Base-by-base conservation (phyloP, 2,888 invertebrate species). In the Quadroppia sp. region DNA sequence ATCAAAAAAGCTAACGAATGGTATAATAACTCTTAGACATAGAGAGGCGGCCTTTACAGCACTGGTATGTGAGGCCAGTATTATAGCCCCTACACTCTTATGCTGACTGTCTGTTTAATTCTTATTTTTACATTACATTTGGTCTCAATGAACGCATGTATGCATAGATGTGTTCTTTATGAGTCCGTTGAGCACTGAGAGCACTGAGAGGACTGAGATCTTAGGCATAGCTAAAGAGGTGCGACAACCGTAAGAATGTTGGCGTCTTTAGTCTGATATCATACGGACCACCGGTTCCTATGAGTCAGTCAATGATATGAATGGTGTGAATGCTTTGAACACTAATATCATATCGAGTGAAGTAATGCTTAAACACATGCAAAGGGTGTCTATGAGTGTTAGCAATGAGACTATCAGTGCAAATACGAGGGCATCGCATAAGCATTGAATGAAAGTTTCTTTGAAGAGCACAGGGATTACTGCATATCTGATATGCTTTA, bases 391-490 rank as follows among this genome's bases (percentile, higher is more conserved):
- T 59, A 28, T 59, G 45, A 45, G 45, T 45, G 45, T 45, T 45
- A 45, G 6, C 2, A 17, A 4, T 36, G 45, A 15, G 11, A 45
- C 36, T 45, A 20, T 7, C 59, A 59, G 59, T 59, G 59, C 59
- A 59, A 59, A 59, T 59, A 59, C 13, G 13, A 56, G 59, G 30
- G 59, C 30, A 59, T 59, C 59, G 32, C 59, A 59, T 59, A 32
- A 59, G 9, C 59, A 59, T 59, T n/a, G 30, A 25, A 13, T 3
- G 59, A 59, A 50, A 59, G 30, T 59, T 13, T 28, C 59, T 59
- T 59, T 59, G 59, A 59, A 59, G 59, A 59, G 59, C 30, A 59
- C 28, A 30, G 59, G 59, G 59, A 59, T 59, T 59, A 59, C 59
- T 2, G 59, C 2, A 59, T 59, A 59, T 59, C 28, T 59, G 59